Evolutionary conservation across 2,797 vertebrate genomes (phyloP).

Genomic region (Argya squamiceps): DNA sequence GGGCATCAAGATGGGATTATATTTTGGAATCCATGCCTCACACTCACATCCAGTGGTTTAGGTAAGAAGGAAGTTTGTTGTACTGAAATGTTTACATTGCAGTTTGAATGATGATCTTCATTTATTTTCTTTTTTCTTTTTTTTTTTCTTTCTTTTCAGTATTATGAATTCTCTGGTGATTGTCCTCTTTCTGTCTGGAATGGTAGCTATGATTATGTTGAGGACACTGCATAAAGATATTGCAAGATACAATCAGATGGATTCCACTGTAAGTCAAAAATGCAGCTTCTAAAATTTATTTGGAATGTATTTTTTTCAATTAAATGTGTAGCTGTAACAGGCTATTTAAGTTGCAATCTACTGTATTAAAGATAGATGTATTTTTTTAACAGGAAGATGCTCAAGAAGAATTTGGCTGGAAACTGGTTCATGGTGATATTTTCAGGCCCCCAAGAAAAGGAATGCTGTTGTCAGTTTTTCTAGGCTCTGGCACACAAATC

Average conservation of each 20-base stretch:
- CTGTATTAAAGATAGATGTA: constrained; percentile 71
- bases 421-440: constrained; percentile 89
- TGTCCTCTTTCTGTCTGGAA: constrained; percentile 92
- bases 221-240: constrained; percentile 94
- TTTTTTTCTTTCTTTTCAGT: constrained; percentile 63
- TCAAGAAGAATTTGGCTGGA: constrained; percentile 93
- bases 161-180: constrained; percentile 97
- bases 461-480: constrained; percentile 91
- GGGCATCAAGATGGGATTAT: constrained; percentile 96
- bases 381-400: constrained; percentile 88
- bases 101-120: not conserved
- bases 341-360: constrained; percentile 50
- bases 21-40: constrained; percentile 95
- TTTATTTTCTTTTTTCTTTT: not conserved
- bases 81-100: not conserved
- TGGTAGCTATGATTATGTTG: constrained; percentile 95
- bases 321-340: not conserved
- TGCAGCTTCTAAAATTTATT: not conserved
- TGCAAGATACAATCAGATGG: constrained; percentile 94
- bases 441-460: constrained; percentile 93
- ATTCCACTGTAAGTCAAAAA: constrained; percentile 87
- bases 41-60: constrained; percentile 96
- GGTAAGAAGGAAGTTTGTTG: constrained; percentile 73
- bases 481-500: constrained; percentile 92
- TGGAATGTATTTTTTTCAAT: not conserved